Conservation (phyloP, 2,888 invertebrate genomes). For the Dioctria linearis region DNA sequence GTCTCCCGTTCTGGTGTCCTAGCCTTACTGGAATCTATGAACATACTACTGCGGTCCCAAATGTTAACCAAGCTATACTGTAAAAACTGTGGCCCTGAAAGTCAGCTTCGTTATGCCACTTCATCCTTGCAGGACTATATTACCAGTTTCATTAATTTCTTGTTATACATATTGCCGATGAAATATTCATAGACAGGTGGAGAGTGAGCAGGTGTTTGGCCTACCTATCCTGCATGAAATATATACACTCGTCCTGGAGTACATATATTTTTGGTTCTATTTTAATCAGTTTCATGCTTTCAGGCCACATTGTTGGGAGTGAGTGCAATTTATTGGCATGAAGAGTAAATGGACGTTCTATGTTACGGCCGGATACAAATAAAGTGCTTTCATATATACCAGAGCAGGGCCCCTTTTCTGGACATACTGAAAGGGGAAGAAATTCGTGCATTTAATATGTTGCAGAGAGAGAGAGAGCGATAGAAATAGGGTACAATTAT, state of each 20-base stretch:
- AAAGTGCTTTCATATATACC: not conserved
- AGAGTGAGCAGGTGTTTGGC: not conserved
- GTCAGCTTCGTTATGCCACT: not conserved
- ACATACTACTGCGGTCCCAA: not conserved
- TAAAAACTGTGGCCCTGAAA: not conserved
- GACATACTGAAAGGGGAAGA: not conserved
- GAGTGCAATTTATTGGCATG: conserved; percentile 41
- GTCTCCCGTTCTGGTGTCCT: not conserved
- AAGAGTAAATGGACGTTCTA: conserved; percentile 33
- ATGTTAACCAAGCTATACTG: no score
- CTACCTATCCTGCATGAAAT: not conserved
- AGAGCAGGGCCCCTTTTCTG: not conserved
- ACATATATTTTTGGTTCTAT: conserved; percentile 11
- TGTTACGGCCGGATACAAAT: conserved; percentile 6
- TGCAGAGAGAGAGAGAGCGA: no score
- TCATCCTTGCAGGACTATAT: conserved; percentile 26
- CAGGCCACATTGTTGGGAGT: conserved; percentile 22
- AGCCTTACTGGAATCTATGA: not conserved
- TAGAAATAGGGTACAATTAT: no score
- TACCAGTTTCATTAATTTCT: conserved; percentile 49
- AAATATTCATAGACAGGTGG: conserved; percentile 26
- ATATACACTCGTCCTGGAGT: conserved; percentile 1
- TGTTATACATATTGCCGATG: conserved; percentile 34
- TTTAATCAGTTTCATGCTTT: conserved; percentile 39
- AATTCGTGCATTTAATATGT: no score